Conservation (phyloP, 1,140 invertebrate genomes). For the Tetranychus urticae region DNA sequence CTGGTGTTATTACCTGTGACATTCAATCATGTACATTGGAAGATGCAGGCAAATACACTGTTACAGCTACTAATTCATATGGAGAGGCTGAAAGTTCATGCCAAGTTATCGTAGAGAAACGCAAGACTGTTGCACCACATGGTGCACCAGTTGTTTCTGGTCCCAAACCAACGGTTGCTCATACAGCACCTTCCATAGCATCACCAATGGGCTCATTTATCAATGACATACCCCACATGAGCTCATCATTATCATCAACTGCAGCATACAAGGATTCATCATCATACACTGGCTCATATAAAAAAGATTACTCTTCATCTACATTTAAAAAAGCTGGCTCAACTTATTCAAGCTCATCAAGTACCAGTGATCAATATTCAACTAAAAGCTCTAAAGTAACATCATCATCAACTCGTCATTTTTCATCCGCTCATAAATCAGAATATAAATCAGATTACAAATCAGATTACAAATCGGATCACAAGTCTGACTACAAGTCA, state of each 20-base stretch:
- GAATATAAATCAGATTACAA: too few species aligned
- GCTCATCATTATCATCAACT: too few species aligned
- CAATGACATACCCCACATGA: neutral
- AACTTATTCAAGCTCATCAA: neutral
- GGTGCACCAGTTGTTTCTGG: neutral
- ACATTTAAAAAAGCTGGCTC: neutral
- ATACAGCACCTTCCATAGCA: neutral
- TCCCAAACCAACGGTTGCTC: neutral
- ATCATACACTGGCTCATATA: neutral
- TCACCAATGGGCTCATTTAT: neutral
- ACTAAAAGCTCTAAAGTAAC: neutral
- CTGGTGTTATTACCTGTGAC: constrained; percentile 87
- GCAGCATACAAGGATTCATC: too few species aligned
- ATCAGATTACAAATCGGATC: too few species aligned
- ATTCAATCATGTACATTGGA: constrained; percentile 75
- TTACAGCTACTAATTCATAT: constrained; percentile 67
- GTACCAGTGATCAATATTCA: neutral
- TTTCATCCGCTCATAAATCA: too few species aligned
- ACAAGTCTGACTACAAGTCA: too few species aligned
- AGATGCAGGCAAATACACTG: constrained; percentile 88
- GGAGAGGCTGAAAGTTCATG: constrained; percentile 83
- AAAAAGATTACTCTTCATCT: neutral
- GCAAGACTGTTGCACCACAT: neutral
- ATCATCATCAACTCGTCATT: too few species aligned
- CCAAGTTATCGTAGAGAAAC: constrained; percentile 92